phyloP scores from a whole-genome alignment of 2,113 vertebrate genomes.

The Nothocercus nigrocapillus region DNA sequence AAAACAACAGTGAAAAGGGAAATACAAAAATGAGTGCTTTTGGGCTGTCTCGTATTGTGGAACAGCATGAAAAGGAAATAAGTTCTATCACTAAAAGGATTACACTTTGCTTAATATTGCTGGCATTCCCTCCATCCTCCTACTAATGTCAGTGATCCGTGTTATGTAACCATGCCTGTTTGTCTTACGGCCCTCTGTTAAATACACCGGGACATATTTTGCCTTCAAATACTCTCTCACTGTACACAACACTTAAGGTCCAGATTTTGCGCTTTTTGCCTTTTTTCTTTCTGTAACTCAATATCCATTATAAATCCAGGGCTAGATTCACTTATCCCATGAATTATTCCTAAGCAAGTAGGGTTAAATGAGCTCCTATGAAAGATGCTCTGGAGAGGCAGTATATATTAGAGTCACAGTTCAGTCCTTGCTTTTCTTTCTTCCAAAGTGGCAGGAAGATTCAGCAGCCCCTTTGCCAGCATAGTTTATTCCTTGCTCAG shows the following conservation, averaged over 20 bases:
- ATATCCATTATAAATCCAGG: neutral
- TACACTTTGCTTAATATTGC: neutral
- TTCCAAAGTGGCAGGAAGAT: neutral
- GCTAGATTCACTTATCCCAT: neutral
- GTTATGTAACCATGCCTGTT: neutral
- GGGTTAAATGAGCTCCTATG: neutral
- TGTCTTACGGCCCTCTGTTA: constrained; percentile 24
- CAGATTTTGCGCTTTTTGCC: neutral
- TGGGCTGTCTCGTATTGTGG: neutral
- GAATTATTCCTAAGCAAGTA: neutral
- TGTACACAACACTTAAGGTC: neutral
- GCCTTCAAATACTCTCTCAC: neutral
- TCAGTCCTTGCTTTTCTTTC: neutral
- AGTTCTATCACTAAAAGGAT: constrained; percentile 45
- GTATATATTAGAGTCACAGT: neutral
- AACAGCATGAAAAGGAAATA: constrained; percentile 28
- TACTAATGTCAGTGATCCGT: neutral
- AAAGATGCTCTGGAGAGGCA: neutral
- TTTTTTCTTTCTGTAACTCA: neutral
- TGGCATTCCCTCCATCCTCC: neutral
- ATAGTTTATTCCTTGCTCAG: neutral
- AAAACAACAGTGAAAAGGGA: constrained; percentile 47
- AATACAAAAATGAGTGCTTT: constrained; percentile 48
- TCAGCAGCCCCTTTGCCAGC: neutral
- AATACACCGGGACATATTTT: neutral